Evolutionary conservation across 2,888 invertebrate species (phyloP), one percentile per base, ranked within the genome.

Genomic region (Thelaira solivaga): DNA sequence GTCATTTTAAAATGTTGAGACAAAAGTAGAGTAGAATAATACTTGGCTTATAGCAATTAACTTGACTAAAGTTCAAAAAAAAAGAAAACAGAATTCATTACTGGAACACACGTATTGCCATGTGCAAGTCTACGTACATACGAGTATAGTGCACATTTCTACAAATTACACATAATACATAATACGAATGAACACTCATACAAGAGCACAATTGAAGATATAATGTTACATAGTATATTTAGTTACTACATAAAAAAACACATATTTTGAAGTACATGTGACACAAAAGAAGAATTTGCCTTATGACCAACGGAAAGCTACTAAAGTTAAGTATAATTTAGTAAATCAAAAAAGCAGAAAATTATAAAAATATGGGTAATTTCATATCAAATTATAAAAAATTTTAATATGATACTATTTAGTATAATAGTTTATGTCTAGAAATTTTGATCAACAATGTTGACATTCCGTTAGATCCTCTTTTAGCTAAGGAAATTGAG

Each of bases 11-110:
- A 64, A 69, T 24, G n/a, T 22, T 47, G 13, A 39, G 31, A 59
- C 36, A 22, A 22, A 72, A 55, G 61, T 55, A 49, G 22, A 4
- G 4, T 20, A 13, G 5, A 53, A 34, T 34, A 34, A 7, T 13
- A 59, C 34, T 4, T 64, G 49, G 47, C 43, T 69, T 64, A 65
- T 43, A 69, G 53, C 74, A 74, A 74, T 78, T 74, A 74, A 78
- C 78, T 74, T 74, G 49, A 64, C 16, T 68, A 24, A 43, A 59
- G 29, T 69, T 51, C 20, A 43, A 74, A 43, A 74, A 69, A 69
- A n/a, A n/a, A n/a, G n/a, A n/a, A n/a, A n/a, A n/a, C n/a, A 57
- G 65, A 24, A 18, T 49, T 77, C 26, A 62, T 71, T 72, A 72
- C 71, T 39, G 4, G 16, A 53, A 53, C 43, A 34, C 34, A 57